Evolutionary conservation across 2,113 vertebrate genomes (phyloP).

Genomic region (Apaloderma vittatum): DNA sequence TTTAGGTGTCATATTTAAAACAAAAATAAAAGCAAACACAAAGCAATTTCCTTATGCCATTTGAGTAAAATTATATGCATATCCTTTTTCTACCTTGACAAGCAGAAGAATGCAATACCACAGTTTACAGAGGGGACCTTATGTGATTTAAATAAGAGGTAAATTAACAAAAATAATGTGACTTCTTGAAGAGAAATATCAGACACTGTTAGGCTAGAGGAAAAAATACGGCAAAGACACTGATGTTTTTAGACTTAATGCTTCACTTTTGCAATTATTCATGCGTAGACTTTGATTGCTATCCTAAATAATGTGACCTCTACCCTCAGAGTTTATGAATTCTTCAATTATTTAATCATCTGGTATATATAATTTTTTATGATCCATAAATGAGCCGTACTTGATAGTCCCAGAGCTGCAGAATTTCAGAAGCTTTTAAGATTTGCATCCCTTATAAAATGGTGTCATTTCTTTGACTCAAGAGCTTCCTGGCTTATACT

Average conservation of each 20-base stretch:
- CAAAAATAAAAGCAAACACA: fast-evolving
- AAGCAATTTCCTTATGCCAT: background rate
- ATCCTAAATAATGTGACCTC: background rate
- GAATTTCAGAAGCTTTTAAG: background rate
- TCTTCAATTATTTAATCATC: constrained; percentile 3
- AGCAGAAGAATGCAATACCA: background rate
- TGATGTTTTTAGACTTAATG: background rate
- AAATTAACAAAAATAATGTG: background rate
- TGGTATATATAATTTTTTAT: background rate
- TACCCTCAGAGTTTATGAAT: background rate
- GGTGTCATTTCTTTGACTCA: background rate
- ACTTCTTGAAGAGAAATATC: background rate
- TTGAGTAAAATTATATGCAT: background rate
- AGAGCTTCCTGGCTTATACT: background rate
- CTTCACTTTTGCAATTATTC: background rate
- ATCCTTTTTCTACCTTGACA: background rate
- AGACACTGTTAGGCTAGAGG: background rate
- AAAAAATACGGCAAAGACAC: background rate
- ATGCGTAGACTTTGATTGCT: background rate
- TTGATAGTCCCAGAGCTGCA: background rate
- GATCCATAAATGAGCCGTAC: background rate
- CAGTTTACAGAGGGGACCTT: background rate
- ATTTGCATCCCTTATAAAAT: background rate
- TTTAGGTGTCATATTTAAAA: background rate
- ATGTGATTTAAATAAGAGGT: background rate